A percentile compares a stretch with the other conserved stretches of the same genome.
Conservation (phyloP, 2,888 invertebrate species). For the Tanypteryx hageni region DNA sequence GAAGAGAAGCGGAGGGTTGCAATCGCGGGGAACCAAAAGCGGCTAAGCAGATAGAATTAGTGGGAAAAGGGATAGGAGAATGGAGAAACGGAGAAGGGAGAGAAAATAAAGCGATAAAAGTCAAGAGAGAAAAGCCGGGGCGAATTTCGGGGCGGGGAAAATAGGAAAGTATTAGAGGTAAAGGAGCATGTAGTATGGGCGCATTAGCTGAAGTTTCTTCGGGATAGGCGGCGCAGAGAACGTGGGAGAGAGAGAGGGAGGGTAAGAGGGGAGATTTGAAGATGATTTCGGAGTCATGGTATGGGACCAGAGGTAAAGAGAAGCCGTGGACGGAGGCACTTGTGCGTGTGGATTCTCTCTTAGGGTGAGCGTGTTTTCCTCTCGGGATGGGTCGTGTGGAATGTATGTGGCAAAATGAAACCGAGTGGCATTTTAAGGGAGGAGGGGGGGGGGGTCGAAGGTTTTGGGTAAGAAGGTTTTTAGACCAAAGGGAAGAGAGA, state of each 20-base stretch:
- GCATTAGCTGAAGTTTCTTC: neutral
- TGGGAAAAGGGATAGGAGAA: no score
- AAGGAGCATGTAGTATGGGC: neutral
- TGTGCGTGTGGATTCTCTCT: neutral
- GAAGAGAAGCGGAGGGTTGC: no score
- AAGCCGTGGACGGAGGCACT: neutral
- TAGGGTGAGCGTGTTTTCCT: neutral
- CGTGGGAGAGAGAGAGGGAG: neutral
- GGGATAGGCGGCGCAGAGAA: neutral
- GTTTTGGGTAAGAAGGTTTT: conserved; percentile 27
- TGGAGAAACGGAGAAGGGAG: neutral
- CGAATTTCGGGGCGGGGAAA: neutral
- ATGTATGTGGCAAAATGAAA: neutral
- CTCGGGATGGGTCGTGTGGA: neutral
- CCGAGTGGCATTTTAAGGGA: neutral
- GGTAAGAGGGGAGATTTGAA: neutral
- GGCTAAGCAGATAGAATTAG: neutral
- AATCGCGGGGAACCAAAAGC: neutral
- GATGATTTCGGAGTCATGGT: conserved; percentile 21
- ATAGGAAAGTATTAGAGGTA: neutral
- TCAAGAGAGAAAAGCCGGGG: neutral
- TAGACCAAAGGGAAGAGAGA: neutral
- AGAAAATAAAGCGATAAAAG: neutral
- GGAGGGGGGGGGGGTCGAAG: neutral
- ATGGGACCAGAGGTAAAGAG: neutral